Base-by-base conservation (phyloP, 2,113 vertebrate species). In the Mugil cephalus region DNA sequence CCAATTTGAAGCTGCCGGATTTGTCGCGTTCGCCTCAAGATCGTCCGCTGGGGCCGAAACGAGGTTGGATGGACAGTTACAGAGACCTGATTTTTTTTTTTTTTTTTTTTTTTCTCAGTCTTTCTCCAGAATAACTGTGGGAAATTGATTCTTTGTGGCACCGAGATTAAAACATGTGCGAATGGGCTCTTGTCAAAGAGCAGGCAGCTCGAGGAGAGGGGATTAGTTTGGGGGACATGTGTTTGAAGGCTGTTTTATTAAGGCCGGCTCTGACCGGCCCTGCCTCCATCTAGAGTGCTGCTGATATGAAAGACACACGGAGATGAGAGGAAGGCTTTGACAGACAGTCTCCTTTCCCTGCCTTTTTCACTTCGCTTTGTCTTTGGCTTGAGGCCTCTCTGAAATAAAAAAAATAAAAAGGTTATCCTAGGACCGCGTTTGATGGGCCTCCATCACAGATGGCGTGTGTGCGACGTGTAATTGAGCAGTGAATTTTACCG, bases 241-340 rank as follows among this genome's bases (percentile, higher is more conserved):
- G 88, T 91, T 74, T 87, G 68, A 83, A 75, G 69, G 82, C 83
- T 85, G 55, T 70, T 87, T 86, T 86, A 80, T 80, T 80, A 70
- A 76, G 60, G 47, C 36, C 12, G 8, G 59, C 81, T 83, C 80
- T 75, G 54, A 70, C 79, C 75, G 2, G 65, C 71, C 69, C 76
- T n/a, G 47, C 47, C 55, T 74, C 75, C 63, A 65, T 74, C 10
- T 18, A 82, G 73, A 77, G 72, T 0, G 54, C 48, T 85, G 43
- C 52, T 66, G 63, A 81, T 79, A 54, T 72, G 43, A 80, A 85
- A 79, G 80, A 70, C 55, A 61, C 68, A 53, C 76, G 84, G 74
- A 84, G 69, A 84, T 67, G 78, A 74, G 69, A 81, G 52, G 36
- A 73, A 15, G 48, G 42, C 52, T 80, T 60, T 76, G 60, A 80